phyloP scores from a whole-genome alignment of 2,888 invertebrate genomes.

The Chelonus formosanus region DNA sequence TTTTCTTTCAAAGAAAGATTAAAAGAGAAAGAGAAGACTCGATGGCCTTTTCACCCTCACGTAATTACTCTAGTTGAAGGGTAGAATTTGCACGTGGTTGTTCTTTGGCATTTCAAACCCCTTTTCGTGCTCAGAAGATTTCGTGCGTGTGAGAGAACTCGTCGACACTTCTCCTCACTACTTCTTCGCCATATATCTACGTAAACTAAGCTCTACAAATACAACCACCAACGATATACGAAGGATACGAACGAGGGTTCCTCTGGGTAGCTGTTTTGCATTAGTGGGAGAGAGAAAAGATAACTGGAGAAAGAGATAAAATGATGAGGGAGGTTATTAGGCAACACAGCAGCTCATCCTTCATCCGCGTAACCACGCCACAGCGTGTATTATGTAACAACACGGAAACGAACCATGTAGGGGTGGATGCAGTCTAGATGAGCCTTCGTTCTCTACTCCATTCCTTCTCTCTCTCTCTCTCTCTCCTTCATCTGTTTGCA shows the following conservation, averaged over 20 bases:
- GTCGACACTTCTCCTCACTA: slow-evolving; percentile 6
- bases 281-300: slow-evolving; percentile 25
- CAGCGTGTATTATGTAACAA: slow-evolving; percentile 65
- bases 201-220: slow-evolving; percentile 1
- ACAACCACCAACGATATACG: neutral
- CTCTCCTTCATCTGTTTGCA: slow-evolving; percentile 13
- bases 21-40: slow-evolving; percentile 8
- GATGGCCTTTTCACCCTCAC: slow-evolving; percentile 57
- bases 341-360: slow-evolving; percentile 64
- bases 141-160: slow-evolving; percentile 11
- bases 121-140: neutral
- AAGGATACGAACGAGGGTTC: slow-evolving; percentile 2
- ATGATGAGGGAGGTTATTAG: slow-evolving; percentile 59
- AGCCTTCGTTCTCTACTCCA: slow-evolving; percentile 22
- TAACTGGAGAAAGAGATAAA: slow-evolving; percentile 28
- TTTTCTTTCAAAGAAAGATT: neutral
- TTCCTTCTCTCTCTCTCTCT: slow-evolving; percentile 9
- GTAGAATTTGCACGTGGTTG: slow-evolving; percentile 19
- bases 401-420: slow-evolving; percentile 62
- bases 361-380: slow-evolving; percentile 63
- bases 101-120: slow-evolving; percentile 26
- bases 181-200: slow-evolving; percentile 3
- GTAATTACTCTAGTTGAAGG: slow-evolving; percentile 55
- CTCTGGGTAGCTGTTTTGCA: slow-evolving; percentile 27
- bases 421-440: slow-evolving; percentile 44